A percentile compares a stretch with the other conserved stretches of the same genome.
phyloP scores from a whole-genome alignment of 2,797 vertebrate genomes.

The Saxicola maurus region DNA sequence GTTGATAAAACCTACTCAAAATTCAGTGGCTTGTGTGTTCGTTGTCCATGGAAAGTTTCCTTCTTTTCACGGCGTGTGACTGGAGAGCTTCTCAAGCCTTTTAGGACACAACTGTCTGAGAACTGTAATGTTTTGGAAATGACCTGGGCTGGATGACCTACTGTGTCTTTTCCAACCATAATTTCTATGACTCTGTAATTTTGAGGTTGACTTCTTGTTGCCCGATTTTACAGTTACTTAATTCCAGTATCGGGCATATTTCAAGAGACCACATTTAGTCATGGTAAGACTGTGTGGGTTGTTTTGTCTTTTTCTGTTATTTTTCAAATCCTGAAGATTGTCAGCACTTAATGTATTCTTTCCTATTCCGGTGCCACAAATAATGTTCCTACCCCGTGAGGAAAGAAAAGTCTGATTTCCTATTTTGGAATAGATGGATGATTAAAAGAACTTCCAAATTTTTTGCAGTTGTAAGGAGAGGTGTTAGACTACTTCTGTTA shows the following conservation, averaged over 20 bases:
- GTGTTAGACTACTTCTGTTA: neutral
- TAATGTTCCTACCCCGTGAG: neutral
- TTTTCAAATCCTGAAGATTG: constrained; percentile 5
- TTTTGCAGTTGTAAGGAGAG: neutral
- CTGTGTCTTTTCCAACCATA: constrained; percentile 11
- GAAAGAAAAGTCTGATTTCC: neutral
- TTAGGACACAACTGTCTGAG: neutral
- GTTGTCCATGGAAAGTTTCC: neutral
- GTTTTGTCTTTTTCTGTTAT: neutral
- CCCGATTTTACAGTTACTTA: constrained; percentile 50
- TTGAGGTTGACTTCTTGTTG: constrained; percentile 41
- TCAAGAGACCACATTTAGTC: constrained; percentile 36
- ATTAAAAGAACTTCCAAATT: neutral
- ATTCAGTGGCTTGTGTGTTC: neutral
- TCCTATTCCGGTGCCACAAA: neutral
- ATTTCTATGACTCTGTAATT: constrained; percentile 33
- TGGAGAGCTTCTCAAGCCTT: neutral
- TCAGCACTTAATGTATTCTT: constrained; percentile 35
- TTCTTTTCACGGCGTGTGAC: neutral
- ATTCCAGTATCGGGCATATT: constrained; percentile 8
- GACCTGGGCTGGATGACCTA: neutral
- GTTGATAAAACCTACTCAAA: neutral
- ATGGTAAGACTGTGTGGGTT: constrained; percentile 22
- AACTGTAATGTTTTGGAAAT: neutral
- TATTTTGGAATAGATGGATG: neutral